Evolutionary conservation across 2,888 invertebrate genomes (phyloP).

Genomic region (Chalcosyrphus nemorum): DNA sequence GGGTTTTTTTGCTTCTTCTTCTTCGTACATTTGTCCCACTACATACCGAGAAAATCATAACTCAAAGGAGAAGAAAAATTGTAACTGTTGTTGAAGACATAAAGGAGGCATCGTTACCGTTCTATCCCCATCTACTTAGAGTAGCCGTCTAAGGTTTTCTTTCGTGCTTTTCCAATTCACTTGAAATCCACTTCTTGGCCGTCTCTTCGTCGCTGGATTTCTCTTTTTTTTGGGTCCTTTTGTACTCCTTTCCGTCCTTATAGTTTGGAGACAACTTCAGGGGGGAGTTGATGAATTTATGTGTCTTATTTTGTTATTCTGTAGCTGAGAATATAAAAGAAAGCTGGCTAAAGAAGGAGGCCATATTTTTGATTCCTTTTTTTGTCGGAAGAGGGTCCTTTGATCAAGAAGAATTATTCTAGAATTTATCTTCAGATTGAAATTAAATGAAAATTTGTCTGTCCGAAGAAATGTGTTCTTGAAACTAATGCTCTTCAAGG

Average conservation of each 20-base stretch:
- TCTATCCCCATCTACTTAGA: neutral
- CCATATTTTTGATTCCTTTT: neutral
- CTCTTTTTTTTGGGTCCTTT: constrained; percentile 36
- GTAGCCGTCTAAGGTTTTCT: constrained; percentile 8
- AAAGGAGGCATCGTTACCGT: constrained; percentile 26
- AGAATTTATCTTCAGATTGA: no score
- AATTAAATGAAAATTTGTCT: no score
- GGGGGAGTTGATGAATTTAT: constrained; percentile 59
- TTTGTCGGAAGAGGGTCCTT: constrained; percentile 13
- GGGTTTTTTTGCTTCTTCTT: constrained; percentile 11
- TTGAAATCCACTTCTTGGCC: constrained; percentile 45
- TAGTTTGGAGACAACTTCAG: constrained; percentile 39
- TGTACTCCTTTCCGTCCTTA: constrained; percentile 28
- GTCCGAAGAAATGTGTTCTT: no score
- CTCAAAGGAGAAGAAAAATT: constrained; percentile 49
- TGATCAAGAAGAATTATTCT: constrained; percentile 35
- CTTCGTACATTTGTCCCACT: neutral
- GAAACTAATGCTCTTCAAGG: no score
- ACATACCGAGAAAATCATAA: constrained; percentile 34
- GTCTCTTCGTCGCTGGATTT: constrained; percentile 23
- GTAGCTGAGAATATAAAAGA: neutral
- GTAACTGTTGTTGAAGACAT: constrained; percentile 66
- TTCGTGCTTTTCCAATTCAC: constrained; percentile 37
- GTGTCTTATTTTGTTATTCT: constrained; percentile 42
- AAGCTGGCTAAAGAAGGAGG: neutral